These are phyloP conservation scores for Rhinolophus ferrumequinum DNA, from an alignment of 2,113 vertebrate genomes.

Conservation along the genomic window DNA sequence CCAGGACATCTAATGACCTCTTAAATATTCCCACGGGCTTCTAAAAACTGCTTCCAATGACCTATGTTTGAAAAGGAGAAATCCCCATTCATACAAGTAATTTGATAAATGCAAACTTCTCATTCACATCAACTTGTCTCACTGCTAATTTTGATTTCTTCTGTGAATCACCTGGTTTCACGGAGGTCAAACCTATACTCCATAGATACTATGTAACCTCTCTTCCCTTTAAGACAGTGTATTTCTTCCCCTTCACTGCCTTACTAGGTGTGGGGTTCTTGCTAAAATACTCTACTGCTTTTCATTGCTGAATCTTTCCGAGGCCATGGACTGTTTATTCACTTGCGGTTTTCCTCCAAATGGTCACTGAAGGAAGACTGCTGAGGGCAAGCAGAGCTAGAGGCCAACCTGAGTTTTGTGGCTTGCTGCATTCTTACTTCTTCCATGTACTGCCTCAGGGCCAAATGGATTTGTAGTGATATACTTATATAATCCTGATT, in stretches of 20 bases:
- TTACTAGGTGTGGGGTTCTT: background rate
- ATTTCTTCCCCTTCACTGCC: background rate
- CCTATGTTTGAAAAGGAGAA: background rate
- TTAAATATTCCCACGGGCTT: background rate
- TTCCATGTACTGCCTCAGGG: background rate
- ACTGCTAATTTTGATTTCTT: background rate
- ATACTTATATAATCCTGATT: constrained; percentile 39
- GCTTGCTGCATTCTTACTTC: background rate
- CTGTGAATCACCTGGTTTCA: background rate
- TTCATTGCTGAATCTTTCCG: background rate
- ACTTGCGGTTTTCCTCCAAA: background rate
- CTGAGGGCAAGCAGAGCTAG: background rate
- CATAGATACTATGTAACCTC: background rate
- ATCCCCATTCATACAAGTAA: background rate
- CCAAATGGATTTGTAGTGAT: background rate
- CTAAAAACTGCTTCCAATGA: background rate
- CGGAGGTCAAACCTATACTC: too few species aligned
- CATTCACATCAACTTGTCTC: background rate
- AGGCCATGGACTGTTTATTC: fast-evolving
- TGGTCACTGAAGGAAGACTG: background rate
- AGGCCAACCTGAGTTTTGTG: background rate
- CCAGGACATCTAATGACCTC: background rate
- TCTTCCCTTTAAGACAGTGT: background rate
- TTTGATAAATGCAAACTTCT: background rate
- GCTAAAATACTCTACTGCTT: background rate